Conservation (phyloP, 2,113 vertebrate species). For the Cebidichthys violaceus region DNA sequence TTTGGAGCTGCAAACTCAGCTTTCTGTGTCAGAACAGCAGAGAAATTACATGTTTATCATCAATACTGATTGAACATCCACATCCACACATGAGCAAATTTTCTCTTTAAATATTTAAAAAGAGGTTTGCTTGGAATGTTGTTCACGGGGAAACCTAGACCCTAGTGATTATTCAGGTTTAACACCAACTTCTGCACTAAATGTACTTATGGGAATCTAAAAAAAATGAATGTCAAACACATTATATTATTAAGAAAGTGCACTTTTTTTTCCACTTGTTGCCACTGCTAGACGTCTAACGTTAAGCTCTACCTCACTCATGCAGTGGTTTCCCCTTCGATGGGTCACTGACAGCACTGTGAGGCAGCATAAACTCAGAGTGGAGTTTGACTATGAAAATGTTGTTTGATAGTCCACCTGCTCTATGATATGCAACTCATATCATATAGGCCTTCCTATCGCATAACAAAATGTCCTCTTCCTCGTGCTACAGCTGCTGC, state of each 20-base stretch:
- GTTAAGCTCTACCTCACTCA: too few relatives aligned
- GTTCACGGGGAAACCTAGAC: not conserved
- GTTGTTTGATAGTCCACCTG: not conserved
- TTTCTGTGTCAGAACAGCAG: too few relatives aligned
- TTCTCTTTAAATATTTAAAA: not conserved
- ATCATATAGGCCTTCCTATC: too few relatives aligned
- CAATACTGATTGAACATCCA: too few relatives aligned
- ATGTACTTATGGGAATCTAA: not conserved
- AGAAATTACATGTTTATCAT: too few relatives aligned
- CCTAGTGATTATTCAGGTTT: not conserved
- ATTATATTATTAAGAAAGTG: not conserved
- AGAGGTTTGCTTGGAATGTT: not conserved
- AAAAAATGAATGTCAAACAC: not conserved
- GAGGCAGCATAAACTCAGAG: not conserved
- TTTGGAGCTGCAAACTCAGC: too few relatives aligned
- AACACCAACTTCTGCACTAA: not conserved
- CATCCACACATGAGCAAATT: too few relatives aligned
- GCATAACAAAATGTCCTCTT: not conserved
- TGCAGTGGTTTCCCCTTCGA: too few relatives aligned
- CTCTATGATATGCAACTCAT: not conserved
- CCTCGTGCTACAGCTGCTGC: not conserved
- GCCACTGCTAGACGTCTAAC: too few relatives aligned
- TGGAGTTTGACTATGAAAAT: not conserved
- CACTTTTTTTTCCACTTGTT: too few relatives aligned
- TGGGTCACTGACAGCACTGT: not conserved